These are phyloP conservation scores for Pseudomyrmex cubaensis DNA, from an alignment of 1,140 invertebrate genomes.

Conservation along the genomic window DNA sequence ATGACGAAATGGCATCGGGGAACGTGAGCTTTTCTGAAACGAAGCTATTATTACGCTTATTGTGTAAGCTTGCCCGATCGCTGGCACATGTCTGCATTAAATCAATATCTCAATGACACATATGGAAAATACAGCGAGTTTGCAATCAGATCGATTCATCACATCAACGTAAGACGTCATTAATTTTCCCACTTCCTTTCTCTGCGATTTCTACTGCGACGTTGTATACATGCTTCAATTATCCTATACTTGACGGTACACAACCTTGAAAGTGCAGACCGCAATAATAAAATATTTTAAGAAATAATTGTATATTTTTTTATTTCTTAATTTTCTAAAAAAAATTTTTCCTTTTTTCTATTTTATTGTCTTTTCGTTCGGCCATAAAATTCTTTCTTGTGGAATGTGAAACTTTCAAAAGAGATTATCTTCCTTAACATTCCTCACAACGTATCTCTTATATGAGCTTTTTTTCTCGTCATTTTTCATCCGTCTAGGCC, in stretches of 20 bases:
- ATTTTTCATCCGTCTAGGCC: background rate
- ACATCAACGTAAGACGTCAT: conserved; percentile 35
- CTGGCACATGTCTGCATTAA: conserved; percentile 41
- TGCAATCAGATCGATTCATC: conserved; percentile 40
- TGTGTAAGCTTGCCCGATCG: conserved; percentile 56
- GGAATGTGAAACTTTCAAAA: background rate
- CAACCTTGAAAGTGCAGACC: too few species aligned
- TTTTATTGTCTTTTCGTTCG: background rate
- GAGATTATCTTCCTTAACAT: background rate
- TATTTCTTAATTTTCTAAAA: too few species aligned
- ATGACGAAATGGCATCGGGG: conserved; percentile 71
- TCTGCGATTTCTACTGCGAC: conserved; percentile 12
- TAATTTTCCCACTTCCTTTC: background rate
- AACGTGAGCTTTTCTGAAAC: conserved; percentile 71
- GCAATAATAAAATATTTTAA: background rate
- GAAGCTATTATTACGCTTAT: conserved; percentile 62
- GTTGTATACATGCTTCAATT: conserved; percentile 13
- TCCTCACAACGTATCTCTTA: background rate
- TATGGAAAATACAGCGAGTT: conserved; percentile 30
- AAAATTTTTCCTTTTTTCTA: background rate
- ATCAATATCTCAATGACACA: conserved; percentile 52
- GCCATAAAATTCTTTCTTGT: background rate
- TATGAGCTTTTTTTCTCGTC: conserved; percentile 16
- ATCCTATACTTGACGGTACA: background rate
- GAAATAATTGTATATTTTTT: background rate